Evolutionary conservation across 2,888 invertebrate genomes (phyloP).

Genomic region (Pterostichus niger): DNA sequence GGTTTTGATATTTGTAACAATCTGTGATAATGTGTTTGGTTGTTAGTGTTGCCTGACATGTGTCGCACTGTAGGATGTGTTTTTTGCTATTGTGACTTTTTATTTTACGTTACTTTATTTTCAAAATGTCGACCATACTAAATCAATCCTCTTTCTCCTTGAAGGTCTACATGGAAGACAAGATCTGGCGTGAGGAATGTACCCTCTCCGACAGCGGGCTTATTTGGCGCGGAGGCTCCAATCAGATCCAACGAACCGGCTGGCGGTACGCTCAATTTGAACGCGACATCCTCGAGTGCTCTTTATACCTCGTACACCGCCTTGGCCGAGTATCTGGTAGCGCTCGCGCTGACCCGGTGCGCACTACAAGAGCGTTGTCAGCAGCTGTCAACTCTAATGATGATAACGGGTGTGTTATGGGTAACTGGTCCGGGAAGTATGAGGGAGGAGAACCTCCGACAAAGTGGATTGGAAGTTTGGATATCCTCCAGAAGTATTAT

Average conservation of each 20-base stretch:
- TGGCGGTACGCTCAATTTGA: slow-evolving; percentile 94
- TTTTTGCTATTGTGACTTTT: too few species aligned
- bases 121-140: too few species aligned
- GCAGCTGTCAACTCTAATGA: slow-evolving; percentile 91
- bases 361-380: slow-evolving; percentile 86
- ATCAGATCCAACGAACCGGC: slow-evolving; percentile 86
- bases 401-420: slow-evolving; percentile 88
- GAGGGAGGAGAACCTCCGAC: slow-evolving; percentile 89
- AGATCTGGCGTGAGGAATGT: slow-evolving; percentile 87
- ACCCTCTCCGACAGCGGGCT: slow-evolving; percentile 89
- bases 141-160: not conserved
- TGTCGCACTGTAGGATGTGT: too few species aligned
- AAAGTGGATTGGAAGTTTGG: slow-evolving; percentile 90
- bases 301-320: slow-evolving; percentile 84
- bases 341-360: slow-evolving; percentile 86
- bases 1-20: too few species aligned
- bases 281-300: slow-evolving; percentile 86
- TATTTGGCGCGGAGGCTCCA: slow-evolving; percentile 91
- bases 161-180: slow-evolving; percentile 79
- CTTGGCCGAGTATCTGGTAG: slow-evolving; percentile 79
- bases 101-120: too few species aligned
- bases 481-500: slow-evolving; percentile 88
- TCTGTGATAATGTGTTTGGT: too few species aligned
- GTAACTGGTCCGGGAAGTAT: slow-evolving; percentile 91
- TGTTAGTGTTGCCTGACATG: too few species aligned